Evolutionary conservation across 2,888 invertebrate species (phyloP).

Genomic region (Strigamia transsilvanica): DNA sequence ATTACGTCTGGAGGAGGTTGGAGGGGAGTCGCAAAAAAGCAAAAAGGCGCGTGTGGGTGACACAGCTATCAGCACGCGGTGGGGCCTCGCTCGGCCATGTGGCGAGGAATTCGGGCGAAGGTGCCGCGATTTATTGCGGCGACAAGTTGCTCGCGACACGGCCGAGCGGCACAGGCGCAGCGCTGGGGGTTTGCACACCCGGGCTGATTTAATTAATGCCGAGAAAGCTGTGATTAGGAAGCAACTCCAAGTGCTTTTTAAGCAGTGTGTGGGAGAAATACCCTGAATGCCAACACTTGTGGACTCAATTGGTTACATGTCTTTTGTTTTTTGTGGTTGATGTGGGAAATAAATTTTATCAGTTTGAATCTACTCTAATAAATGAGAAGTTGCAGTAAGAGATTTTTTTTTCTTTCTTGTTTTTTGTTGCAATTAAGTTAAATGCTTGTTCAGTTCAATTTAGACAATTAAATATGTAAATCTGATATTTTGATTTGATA

Average conservation of each 20-base stretch:
- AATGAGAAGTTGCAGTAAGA: constrained; percentile 9
- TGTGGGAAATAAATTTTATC: constrained; percentile 31
- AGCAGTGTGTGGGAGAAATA: constrained; percentile 39
- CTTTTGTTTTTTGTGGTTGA: constrained; percentile 9
- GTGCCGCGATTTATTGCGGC: constrained; percentile 45
- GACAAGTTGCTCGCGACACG: constrained; percentile 33
- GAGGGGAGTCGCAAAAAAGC: constrained; percentile 37
- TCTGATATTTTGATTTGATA: background rate
- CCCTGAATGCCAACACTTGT: constrained; percentile 29
- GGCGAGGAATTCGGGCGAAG: constrained; percentile 45
- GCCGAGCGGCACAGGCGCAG: constrained; percentile 18
- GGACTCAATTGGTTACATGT: constrained; percentile 33
- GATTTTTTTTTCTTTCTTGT: constrained; percentile 2
- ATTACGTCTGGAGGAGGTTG: constrained; percentile 52
- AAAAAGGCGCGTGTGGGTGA: constrained; percentile 49
- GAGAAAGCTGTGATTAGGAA: constrained; percentile 43
- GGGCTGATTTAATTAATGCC: constrained; percentile 35
- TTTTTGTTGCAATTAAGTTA: constrained; percentile 20
- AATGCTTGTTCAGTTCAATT: background rate
- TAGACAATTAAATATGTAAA: background rate
- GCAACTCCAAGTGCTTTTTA: constrained; percentile 37
- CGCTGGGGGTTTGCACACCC: constrained; percentile 2
- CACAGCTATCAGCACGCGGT: constrained; percentile 37
- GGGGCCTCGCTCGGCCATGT: constrained; percentile 41
- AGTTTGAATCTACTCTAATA: constrained; percentile 7